These are phyloP conservation scores for Archips crataeganus DNA, from an alignment of 2,888 invertebrate species.

Conservation along the genomic window DNA sequence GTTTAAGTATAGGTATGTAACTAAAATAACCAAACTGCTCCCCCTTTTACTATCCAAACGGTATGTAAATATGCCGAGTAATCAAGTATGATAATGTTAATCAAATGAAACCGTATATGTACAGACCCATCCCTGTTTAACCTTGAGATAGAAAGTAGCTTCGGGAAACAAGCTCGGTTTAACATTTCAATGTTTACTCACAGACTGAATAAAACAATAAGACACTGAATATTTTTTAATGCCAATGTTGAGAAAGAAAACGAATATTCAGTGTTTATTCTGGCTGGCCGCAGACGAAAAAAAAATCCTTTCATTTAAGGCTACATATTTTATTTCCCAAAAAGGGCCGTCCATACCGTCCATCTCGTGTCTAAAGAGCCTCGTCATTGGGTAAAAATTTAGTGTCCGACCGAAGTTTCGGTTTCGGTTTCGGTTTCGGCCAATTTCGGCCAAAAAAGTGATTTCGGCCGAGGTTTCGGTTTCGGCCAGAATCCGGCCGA, in stretches of 20 bases:
- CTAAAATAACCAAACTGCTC: not conserved
- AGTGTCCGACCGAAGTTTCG: no score
- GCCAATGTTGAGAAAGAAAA: not conserved
- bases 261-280: not conserved
- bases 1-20: not conserved
- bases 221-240: not conserved
- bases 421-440: no score
- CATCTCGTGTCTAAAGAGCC: slow-evolving; percentile 15
- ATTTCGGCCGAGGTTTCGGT: no score
- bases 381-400: slow-evolving; percentile 25
- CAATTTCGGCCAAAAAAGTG: no score
- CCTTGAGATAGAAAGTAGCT: slow-evolving; percentile 19
- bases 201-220: not conserved
- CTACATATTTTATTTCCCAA: slow-evolving; percentile 1
- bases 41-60: not conserved
- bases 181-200: slow-evolving; percentile 11
- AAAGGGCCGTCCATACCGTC: slow-evolving; percentile 10
- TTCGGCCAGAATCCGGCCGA: no score
- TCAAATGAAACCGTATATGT: slow-evolving; percentile 23
- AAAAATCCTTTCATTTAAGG: not conserved
- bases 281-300: not conserved
- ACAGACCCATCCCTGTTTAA: slow-evolving; percentile 12
- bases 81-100: slow-evolving; percentile 26
- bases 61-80: slow-evolving; percentile 3
- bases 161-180: not conserved